Base-by-base conservation (phyloP, 1,140 invertebrate species). In the Drosophila lini region DNA sequence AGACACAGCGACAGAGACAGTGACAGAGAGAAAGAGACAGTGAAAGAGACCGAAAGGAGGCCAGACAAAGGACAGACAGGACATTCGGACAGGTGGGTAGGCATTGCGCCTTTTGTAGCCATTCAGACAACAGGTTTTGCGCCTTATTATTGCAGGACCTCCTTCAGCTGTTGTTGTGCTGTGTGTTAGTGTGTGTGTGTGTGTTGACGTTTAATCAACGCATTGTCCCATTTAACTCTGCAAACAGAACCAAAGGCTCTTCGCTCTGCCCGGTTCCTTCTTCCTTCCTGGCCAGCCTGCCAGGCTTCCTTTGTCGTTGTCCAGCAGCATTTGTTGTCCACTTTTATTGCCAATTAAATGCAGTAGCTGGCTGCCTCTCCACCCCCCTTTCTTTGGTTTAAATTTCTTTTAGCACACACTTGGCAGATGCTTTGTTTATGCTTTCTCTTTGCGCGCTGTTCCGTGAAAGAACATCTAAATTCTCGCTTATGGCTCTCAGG, bases 271-370 rank as follows among this genome's bases (percentile, higher is more conserved):
- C 25, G 28, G 47, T 44, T 25, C 36, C 44, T 59, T 31, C 50
- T n/a, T 58, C 16, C 40, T 55, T 45, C n/a, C 47, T 28, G n/a
- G 45, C 11, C 28, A 34, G 28, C 13, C 25, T 48, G 5, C 28
- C 28, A 25, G 19, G 25, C 15, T 68, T 19, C 32, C 32, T 55
- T 32, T 41, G 34, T 36, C 25, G 42, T 58, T 67, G 48, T 32
- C 52, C 48, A 53, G 38, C 55, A 56, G 61, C 76, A 71, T 78
- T 83, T 74, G 77, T 67, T 84, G 84, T 67, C 68, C 84, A 78
- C 75, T 90, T 89, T 90, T 81, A 89, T 90, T 89, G 81, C 53
- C 81, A 85, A 89, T 90, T 89, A 90, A 90, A 81, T 74, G 60
- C 67, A 81, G 68, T 77, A 79, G 71, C 75, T 88, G 62, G 38